Percentiles rank a stretch among this genome's conserved stretches.
Evolutionary conservation across 2,113 vertebrate genomes (phyloP).

Genomic region (Speoplatyrhinus poulsoni): DNA sequence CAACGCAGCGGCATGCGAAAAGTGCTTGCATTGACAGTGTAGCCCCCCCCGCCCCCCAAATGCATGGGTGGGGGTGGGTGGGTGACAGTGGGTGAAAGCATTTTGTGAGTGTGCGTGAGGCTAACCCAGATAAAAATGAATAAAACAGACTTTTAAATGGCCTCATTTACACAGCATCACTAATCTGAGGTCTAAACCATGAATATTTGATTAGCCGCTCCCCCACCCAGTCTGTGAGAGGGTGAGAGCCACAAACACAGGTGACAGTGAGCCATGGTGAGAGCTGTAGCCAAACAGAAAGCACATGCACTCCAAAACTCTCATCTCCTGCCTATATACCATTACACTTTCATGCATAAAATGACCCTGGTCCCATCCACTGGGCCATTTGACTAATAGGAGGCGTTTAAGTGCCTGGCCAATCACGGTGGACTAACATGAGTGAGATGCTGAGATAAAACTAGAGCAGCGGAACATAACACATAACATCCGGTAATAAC

Average conservation of each 20-base stretch:
- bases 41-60: not conserved
- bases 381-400: conserved; percentile 29
- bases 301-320: conserved; percentile 19
- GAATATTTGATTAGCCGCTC: conserved; percentile 68
- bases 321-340: conserved; percentile 10
- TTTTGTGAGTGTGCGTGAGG: conserved; percentile 41
- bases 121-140: conserved; percentile 74
- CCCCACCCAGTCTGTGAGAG: conserved; percentile 45
- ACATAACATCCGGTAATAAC: conserved; percentile 19
- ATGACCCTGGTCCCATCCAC: conserved; percentile 22
- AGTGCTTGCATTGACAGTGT: conserved; percentile 15
- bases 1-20: conserved; percentile 49
- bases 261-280: conserved; percentile 34
- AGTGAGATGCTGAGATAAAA: conserved; percentile 16
- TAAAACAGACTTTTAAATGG: conserved; percentile 78
- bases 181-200: conserved; percentile 68
- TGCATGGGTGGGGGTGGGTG: not conserved
- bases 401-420: conserved; percentile 25
- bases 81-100: not conserved
- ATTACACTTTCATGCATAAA: conserved; percentile 12
- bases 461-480: conserved; percentile 29
- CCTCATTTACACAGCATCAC: conserved; percentile 73
- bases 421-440: conserved; percentile 24
- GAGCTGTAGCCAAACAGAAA: not conserved
- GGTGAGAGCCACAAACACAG: conserved; percentile 32